Base-by-base conservation (phyloP, 2,113 vertebrate species). In the Hippoglossus stenolepis region DNA sequence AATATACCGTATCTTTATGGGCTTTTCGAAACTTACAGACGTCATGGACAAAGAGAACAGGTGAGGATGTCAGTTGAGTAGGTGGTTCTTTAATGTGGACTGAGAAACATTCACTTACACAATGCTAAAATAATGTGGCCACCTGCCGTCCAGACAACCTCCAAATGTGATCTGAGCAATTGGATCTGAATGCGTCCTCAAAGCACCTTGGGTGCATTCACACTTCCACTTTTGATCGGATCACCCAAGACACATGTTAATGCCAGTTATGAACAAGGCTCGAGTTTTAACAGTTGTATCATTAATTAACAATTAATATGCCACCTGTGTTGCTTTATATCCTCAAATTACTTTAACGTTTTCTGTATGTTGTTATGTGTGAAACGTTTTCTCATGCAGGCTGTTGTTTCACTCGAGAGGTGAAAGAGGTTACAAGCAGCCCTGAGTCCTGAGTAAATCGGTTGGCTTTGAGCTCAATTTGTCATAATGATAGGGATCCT, bases 381-480 rank as follows among this genome's bases (percentile, higher is more conserved):
- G 3, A 79, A 61, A 65, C 2, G 5, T 49, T 49, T 49, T 49
- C 14, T 18, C 45, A 15, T 77, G 40, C 87, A 79, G 56, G 58
- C 26, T 31, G 10, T 15, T 26, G 67, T 80, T 85, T 84, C 77
- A 71, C 86, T 65, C 83, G 86, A 63, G 31, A 63, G 83, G 66
- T 75, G 28, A 65, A 78, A 58, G 74, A 81, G 82, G 64, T 82
- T 53, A 53, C n/a, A 73, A 13, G 51, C 28, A 65, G 58, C 38
- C n/a, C 43, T 70, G 80, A n/a, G 68, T 73, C 79, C 80, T 77
- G 61, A 67, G 69, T 75, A 74, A 73, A 82, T 86, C 80, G 63
- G 65, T 70, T 85, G 79, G 75, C 80, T 86, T 72, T 77, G 73
- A 80, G 75, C 35, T 79, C 79, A 77, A 77, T 85, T 85, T 85